Conservation (phyloP, 2,113 vertebrate genomes). For the Corythaixoides concolor region DNA sequence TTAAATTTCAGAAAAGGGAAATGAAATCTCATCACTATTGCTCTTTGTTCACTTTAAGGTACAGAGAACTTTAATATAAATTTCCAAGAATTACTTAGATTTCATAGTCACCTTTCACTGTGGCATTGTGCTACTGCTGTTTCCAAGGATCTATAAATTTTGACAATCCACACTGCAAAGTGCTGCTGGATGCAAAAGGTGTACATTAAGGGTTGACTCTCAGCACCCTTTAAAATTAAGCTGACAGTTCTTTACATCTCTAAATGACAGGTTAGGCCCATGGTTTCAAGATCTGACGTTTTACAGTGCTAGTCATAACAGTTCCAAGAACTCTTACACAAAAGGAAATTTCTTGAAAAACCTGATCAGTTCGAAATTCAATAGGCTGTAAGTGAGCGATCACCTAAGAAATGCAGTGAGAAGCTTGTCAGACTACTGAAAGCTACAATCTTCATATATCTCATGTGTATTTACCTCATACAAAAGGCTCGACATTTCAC, state of each 20-base stretch:
- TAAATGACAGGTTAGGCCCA: not conserved
- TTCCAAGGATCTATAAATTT: not conserved
- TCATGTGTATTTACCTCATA: not conserved
- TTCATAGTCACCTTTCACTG: not conserved
- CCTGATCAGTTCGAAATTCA: not conserved
- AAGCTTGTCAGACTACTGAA: not conserved
- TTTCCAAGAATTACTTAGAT: not conserved
- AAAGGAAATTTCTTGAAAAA: not conserved
- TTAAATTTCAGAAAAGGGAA: not conserved
- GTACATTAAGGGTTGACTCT: not conserved
- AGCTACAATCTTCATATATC: not conserved
- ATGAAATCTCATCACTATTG: not conserved
- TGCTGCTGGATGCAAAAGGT: not conserved
- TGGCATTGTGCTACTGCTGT: not conserved
- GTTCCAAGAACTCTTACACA: not conserved
- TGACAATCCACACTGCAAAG: not conserved
- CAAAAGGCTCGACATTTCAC: not conserved
- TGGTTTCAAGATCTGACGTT: not conserved
- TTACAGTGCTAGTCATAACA: not conserved
- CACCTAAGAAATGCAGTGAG: not conserved
- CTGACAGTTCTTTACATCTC: not conserved
- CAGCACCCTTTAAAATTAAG: not conserved
- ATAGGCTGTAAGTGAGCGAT: not conserved
- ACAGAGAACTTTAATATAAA: not conserved
- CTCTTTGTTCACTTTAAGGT: not conserved